Percentiles rank a stretch among this genome's conserved stretches.
These are phyloP conservation scores for Macrotis lagotis DNA, from an alignment of 2,113 vertebrate species.

Conservation along the genomic window DNA sequence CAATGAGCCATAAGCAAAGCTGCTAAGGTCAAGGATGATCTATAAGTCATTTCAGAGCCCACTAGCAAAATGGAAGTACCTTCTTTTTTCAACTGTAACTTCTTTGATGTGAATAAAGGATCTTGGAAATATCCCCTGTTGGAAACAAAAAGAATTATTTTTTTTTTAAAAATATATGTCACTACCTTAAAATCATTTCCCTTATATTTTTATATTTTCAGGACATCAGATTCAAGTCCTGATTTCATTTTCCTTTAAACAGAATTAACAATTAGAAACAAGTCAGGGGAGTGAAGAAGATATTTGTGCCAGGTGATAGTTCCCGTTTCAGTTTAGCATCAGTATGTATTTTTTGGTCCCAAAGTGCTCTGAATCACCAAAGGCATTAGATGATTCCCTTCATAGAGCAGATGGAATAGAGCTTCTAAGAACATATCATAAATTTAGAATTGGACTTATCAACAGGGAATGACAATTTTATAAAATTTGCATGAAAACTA, in stretches of 20 bases:
- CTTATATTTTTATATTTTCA: background rate
- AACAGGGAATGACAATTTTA: no score
- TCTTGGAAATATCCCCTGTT: slow-evolving; percentile 95
- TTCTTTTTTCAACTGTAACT: slow-evolving; percentile 88
- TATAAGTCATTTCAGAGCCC: background rate
- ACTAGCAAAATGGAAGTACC: slow-evolving; percentile 81
- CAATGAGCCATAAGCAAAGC: background rate
- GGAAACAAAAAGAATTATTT: slow-evolving; percentile 29
- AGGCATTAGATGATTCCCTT: background rate
- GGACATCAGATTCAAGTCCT: background rate
- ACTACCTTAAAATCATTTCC: background rate
- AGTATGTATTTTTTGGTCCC: background rate
- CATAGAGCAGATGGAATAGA: background rate
- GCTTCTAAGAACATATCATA: background rate
- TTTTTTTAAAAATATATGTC: background rate
- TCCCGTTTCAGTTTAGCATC: background rate
- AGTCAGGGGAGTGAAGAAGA: background rate
- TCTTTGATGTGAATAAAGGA: slow-evolving; percentile 93
- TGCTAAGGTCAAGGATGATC: slow-evolving; percentile 8
- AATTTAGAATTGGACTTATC: background rate
- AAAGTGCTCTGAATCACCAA: background rate
- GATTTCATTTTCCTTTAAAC: background rate
- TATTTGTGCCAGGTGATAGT: background rate
- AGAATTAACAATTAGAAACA: background rate
- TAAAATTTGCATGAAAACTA: no score